Conservation (phyloP, 2,797 vertebrate species). For the Nyctibius grandis region DNA sequence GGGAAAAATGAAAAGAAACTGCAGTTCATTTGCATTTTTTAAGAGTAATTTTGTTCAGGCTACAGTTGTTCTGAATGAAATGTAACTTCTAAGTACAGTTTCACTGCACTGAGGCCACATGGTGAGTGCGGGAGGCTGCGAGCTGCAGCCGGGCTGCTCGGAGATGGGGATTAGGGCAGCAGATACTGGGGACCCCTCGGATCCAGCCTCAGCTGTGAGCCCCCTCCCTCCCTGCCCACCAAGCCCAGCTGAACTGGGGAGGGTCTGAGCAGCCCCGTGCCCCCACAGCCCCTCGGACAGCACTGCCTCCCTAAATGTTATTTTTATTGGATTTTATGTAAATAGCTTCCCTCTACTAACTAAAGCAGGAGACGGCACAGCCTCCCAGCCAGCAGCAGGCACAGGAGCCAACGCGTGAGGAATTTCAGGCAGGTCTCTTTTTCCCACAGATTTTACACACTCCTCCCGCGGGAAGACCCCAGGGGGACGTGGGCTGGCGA, state of each 20-base stretch:
- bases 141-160: neutral
- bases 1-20: neutral
- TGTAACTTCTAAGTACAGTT: neutral
- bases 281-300: fast-evolving
- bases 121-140: neutral
- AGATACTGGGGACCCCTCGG: fast-evolving
- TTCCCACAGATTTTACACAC: neutral
- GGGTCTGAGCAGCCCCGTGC: fast-evolving
- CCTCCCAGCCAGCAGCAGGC: neutral
- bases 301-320: neutral
- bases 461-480: neutral
- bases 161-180: neutral
- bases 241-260: neutral
- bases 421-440: too few relatives aligned
- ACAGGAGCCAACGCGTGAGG: fast-evolving
- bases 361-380: neutral
- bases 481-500: neutral
- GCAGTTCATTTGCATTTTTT: conserved; percentile 32
- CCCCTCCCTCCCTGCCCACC: too few relatives aligned
- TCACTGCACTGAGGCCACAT: neutral
- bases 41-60: conserved; percentile 8
- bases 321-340: neutral
- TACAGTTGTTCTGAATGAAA: neutral
- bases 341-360: neutral
- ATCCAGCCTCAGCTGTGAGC: neutral